Base-by-base conservation (phyloP, 1,140 invertebrate genomes). In the Aphidius ervi region DNA sequence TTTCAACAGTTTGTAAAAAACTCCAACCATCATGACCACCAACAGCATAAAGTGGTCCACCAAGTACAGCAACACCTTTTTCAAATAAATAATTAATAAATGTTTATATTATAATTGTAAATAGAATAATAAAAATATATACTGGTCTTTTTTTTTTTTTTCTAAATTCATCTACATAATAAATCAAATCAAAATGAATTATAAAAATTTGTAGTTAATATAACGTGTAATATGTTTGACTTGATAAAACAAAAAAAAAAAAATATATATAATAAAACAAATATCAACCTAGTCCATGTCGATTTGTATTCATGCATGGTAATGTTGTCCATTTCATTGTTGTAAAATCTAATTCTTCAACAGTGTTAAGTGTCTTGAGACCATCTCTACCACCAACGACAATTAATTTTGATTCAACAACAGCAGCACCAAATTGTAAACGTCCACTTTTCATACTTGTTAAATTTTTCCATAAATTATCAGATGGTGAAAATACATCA, bases 1-100 rank as follows among this genome's bases (percentile, higher is more conserved):
- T 85, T 79, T 97, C 94, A 0, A 95, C 94, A 5, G 93, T 93
- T 73, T 93, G 94, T 9, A 96, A 80, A 76, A 96, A 97, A 68
- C 92, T 94, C 94, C 94, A 97, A 42, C 88, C 90, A 81, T 97
- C 95, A 74, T 97, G 94, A 10, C 94, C 95, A 39, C 94, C 95
- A 7, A 97, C 92, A 6, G 94, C 94, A 81, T 97, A 98, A 49
- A 98, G 83, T 1, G 93, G 92, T 0, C 92, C 91, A 61, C 85
- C 85, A 45, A 97, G 79, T 8, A 95, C 89, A 4, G 91, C 93
- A 37, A 97, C 92, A 43, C 93, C 93, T 86, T 64, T 43, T 62
- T 16, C 16, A 16, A 67, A 52, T 37, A 45, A 65, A 57, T 52
- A 23, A 6, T 40, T 59, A 63, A 57, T 23, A 7, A 31, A 31